These are phyloP conservation scores for Apodemia arnacis DNA, from an alignment of 2,888 invertebrate species.

Conservation along the genomic window DNA sequence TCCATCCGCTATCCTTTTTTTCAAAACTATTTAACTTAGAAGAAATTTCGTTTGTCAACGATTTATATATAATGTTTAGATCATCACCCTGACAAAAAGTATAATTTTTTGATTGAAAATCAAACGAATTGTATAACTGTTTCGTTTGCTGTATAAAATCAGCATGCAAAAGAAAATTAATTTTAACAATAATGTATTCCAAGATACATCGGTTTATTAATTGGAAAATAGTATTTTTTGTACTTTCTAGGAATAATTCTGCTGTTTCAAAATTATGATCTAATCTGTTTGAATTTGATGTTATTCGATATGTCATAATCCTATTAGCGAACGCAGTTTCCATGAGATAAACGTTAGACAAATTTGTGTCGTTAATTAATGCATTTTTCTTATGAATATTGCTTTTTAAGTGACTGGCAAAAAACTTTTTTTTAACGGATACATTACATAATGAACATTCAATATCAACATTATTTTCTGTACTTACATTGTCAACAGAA, in stretches of 20 bases:
- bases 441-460: background rate
- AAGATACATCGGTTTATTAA: background rate
- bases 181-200: background rate
- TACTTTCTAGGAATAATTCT: background rate
- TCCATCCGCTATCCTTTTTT: too few relatives aligned
- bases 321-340: constrained; percentile 14
- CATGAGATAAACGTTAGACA: background rate
- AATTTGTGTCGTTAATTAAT: background rate
- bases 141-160: constrained; percentile 52
- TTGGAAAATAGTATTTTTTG: background rate
- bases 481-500: background rate
- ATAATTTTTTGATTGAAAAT: constrained; percentile 76
- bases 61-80: constrained; percentile 81
- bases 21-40: too few relatives aligned
- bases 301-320: constrained; percentile 1
- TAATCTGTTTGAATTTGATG: background rate
- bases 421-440: background rate
- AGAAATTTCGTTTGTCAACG: constrained; percentile 59
- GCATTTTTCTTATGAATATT: constrained; percentile 16
- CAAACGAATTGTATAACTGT: constrained; percentile 58
- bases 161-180: constrained; percentile 10
- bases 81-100: constrained; percentile 49
- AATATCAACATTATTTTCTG: background rate
- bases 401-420: constrained; percentile 14
- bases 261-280: background rate